phyloP scores from a whole-genome alignment of 2,888 invertebrate genomes.

The Himalopsyche anomala region DNA sequence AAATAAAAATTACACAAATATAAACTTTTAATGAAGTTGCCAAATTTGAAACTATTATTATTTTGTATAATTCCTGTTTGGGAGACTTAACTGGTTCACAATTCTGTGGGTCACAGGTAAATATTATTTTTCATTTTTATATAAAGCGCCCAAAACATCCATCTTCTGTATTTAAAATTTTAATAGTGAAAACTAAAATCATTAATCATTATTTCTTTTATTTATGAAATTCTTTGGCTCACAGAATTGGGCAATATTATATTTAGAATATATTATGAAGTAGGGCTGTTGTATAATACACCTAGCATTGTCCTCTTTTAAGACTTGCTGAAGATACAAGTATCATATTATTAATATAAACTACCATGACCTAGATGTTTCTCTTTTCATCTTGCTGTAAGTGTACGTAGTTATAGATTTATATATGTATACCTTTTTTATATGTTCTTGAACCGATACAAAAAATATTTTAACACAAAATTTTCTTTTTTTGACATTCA shows the following conservation, averaged over 20 bases:
- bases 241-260: conserved; percentile 35
- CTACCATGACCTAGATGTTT: conserved; percentile 49
- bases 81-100: conserved; percentile 38
- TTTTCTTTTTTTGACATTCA: conserved; percentile 49
- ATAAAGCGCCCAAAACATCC: background rate
- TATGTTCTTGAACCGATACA: background rate
- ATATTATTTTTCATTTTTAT: background rate
- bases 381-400: conserved; percentile 61
- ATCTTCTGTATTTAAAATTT: background rate
- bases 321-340: conserved; percentile 32
- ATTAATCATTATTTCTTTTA: background rate
- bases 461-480: conserved; percentile 7
- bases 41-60: conserved; percentile 41
- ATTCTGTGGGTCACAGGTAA: conserved; percentile 23
- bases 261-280: conserved; percentile 32
- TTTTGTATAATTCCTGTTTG: conserved; percentile 7
- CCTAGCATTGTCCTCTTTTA: conserved; percentile 11
- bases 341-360: conserved; percentile 37
- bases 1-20: conserved; percentile 28
- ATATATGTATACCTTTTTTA: conserved; percentile 48
- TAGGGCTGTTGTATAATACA: conserved; percentile 36
- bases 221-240: conserved; percentile 29
- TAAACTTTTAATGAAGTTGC: conserved; percentile 42
- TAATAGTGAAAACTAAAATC: background rate
- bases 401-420: conserved; percentile 62